A percentile compares a stretch with the other conserved stretches of the same genome.
Evolutionary conservation across 2,797 vertebrate species (phyloP).

Genomic region (Pithecia hirsuta): DNA sequence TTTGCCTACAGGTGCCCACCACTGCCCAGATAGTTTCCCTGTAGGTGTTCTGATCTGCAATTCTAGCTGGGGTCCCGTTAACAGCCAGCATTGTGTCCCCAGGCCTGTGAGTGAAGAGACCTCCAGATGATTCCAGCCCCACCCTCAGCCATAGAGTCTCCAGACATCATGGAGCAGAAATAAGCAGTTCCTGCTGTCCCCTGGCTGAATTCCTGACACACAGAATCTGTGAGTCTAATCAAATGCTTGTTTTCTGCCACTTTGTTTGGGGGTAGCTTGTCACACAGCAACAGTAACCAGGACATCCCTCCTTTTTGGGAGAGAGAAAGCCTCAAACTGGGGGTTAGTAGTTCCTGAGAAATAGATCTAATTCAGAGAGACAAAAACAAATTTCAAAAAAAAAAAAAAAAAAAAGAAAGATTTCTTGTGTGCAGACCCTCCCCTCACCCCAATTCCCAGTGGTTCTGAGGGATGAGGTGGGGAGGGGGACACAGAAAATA

Average conservation of each 20-base stretch:
- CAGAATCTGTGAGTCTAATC: not conserved
- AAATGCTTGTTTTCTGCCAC: not conserved
- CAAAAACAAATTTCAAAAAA: not conserved
- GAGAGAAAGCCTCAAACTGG: not conserved
- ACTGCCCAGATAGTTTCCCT: not conserved
- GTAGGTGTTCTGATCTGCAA: not conserved
- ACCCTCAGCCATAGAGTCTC: not conserved
- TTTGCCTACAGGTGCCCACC: not conserved
- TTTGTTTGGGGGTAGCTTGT: not conserved
- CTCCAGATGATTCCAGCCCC: not conserved
- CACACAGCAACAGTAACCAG: not conserved
- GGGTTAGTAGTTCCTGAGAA: slow-evolving; percentile 26
- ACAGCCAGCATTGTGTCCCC: not conserved
- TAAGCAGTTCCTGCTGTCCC: not conserved
- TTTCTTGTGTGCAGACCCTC: not conserved
- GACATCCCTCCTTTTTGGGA: not conserved
- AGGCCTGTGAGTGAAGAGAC: not conserved
- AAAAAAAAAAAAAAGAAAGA: not conserved
- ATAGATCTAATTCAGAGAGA: not conserved
- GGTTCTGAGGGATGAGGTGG: not conserved
- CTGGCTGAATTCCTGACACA: not conserved
- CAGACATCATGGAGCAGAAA: not conserved
- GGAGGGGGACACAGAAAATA: not conserved
- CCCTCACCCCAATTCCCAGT: not conserved
- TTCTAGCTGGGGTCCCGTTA: not conserved